Conservation (phyloP, 2,113 vertebrate species). For the Spilogale gracilis region DNA sequence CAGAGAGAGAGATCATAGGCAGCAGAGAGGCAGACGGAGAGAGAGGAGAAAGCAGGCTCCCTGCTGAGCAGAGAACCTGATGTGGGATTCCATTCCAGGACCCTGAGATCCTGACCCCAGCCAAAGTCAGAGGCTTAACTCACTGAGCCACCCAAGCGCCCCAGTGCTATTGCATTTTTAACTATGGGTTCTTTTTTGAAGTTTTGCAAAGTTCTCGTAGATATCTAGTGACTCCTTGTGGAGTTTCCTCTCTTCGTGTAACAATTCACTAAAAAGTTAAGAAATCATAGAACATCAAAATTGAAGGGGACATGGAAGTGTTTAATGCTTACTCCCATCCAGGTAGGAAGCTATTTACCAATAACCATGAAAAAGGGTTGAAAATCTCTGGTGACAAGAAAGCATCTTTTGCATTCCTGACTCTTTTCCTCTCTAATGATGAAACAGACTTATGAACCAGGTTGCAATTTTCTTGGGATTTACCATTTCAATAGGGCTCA, state of each 20-base stretch:
- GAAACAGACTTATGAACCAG: not conserved
- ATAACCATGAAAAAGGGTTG: not conserved
- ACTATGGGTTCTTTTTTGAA: conserved; percentile 66
- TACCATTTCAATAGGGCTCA: not conserved
- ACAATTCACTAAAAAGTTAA: conserved; percentile 34
- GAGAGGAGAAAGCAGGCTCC: too few relatives aligned
- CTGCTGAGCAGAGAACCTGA: too few relatives aligned
- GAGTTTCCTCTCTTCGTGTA: conserved; percentile 81
- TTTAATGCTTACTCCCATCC: not conserved
- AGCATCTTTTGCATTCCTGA: not conserved
- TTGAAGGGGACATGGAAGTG: not conserved
- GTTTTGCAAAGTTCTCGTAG: conserved; percentile 84
- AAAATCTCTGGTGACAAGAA: not conserved
- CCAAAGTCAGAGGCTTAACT: too few relatives aligned
- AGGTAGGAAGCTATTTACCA: not conserved
- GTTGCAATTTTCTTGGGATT: not conserved
- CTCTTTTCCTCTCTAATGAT: not conserved
- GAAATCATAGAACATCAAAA: not conserved
- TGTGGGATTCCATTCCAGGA: too few relatives aligned
- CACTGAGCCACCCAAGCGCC: too few relatives aligned
- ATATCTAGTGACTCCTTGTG: conserved; percentile 87
- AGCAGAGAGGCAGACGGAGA: too few relatives aligned
- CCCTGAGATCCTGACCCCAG: too few relatives aligned
- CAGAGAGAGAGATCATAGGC: too few relatives aligned
- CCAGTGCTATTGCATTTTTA: conserved; percentile 4